Conservation (phyloP, 2,888 invertebrate genomes). For the Lamellibrachia columna region DNA sequence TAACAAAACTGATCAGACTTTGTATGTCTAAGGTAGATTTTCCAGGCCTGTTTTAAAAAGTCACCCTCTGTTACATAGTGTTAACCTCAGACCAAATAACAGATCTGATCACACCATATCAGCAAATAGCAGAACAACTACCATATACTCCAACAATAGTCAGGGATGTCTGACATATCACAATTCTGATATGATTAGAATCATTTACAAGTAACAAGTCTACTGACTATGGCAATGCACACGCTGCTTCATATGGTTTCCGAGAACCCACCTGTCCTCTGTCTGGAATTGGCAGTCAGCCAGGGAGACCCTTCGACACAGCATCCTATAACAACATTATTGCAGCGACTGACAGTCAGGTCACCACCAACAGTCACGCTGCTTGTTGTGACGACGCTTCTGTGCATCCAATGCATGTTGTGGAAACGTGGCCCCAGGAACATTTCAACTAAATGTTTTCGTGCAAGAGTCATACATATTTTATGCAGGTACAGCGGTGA, state of each 20-base stretch:
- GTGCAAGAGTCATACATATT: background rate
- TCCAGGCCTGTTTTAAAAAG: no score
- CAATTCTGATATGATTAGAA: background rate
- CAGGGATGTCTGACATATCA: background rate
- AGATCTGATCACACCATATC: background rate
- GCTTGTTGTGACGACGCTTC: background rate
- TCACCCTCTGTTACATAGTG: no score
- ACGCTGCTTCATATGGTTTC: background rate
- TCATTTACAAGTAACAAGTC: background rate
- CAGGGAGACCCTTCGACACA: background rate
- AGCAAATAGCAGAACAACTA: background rate
- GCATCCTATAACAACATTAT: background rate
- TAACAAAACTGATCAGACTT: background rate
- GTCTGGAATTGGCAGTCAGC: background rate
- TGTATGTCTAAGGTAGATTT: background rate
- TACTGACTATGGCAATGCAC: background rate
- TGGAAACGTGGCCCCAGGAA: background rate
- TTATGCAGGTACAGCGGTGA: background rate
- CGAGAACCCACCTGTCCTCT: background rate
- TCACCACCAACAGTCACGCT: background rate
- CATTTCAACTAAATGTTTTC: background rate
- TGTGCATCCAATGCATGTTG: background rate
- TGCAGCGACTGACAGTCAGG: background rate
- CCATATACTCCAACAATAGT: background rate
- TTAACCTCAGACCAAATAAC: no score